Percentiles rank a stretch among this genome's conserved stretches.
These are phyloP conservation scores for Sakesphorus luctuosus DNA, from an alignment of 2,113 vertebrate genomes.

Conservation along the genomic window DNA sequence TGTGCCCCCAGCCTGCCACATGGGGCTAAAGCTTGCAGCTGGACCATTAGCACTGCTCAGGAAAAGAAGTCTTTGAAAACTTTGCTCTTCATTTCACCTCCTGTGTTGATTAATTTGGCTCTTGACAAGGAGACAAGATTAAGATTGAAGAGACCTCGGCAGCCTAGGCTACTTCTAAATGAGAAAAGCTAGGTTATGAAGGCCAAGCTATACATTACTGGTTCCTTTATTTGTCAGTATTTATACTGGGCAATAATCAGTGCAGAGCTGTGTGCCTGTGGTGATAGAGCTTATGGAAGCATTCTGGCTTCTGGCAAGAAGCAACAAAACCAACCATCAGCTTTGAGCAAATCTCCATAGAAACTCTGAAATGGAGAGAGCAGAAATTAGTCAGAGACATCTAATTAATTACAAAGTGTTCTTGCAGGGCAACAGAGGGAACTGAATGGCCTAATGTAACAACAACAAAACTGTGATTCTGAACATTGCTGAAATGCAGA, in stretches of 20 bases:
- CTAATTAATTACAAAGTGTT: not conserved
- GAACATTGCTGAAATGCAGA: not conserved
- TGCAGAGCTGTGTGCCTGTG: not conserved
- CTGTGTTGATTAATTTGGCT: not conserved
- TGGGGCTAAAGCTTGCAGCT: not conserved
- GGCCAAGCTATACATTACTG: not conserved
- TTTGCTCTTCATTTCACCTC: not conserved
- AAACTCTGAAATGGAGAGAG: not conserved
- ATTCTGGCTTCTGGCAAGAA: conserved; percentile 10
- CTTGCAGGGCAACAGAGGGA: not conserved
- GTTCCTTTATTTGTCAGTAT: not conserved
- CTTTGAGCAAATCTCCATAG: not conserved
- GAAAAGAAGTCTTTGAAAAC: not conserved
- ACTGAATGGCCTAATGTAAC: not conserved
- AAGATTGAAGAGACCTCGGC: not conserved
- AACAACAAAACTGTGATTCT: not conserved
- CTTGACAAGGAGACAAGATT: not conserved
- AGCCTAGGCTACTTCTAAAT: not conserved
- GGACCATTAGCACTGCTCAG: not conserved
- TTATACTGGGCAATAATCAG: not conserved
- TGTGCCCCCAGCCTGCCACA: not conserved
- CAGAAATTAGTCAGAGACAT: conserved; percentile 16
- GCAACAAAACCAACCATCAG: not conserved
- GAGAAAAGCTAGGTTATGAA: not conserved
- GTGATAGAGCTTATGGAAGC: not conserved